Percentiles rank a stretch among this genome's conserved stretches.
These are phyloP conservation scores for Chelonus insularis DNA, from an alignment of 1,140 invertebrate species.

Conservation along the genomic window DNA sequence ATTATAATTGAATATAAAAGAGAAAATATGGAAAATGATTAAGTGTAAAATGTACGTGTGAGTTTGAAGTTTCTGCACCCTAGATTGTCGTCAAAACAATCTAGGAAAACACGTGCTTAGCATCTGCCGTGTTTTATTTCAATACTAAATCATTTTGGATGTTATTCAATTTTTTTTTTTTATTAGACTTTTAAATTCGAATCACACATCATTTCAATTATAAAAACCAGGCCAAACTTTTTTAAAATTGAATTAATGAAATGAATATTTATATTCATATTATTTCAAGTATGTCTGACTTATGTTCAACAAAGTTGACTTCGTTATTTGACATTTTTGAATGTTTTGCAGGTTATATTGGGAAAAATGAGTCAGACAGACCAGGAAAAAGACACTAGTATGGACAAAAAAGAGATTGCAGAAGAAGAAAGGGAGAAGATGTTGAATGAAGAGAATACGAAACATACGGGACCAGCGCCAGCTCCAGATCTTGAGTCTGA, in stretches of 20 bases:
- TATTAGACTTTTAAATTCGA: background rate
- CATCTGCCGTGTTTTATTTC: slow-evolving; percentile 23
- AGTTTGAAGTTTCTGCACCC: no score
- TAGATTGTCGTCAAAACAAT: no score
- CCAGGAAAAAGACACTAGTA: slow-evolving; percentile 58
- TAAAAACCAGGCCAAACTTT: background rate
- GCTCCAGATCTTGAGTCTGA: slow-evolving; percentile 55
- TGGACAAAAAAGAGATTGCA: slow-evolving; percentile 73
- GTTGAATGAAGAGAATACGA: slow-evolving; percentile 67
- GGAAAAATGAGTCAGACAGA: slow-evolving; percentile 45
- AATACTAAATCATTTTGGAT: no score
- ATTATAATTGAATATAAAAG: no score
- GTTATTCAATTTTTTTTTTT: background rate
- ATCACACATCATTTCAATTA: background rate
- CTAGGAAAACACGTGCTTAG: slow-evolving; percentile 26
- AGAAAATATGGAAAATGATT: no score
- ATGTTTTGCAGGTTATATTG: slow-evolving; percentile 21
- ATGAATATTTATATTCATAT: background rate
- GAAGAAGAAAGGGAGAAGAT: slow-evolving; percentile 73
- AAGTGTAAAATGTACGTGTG: no score
- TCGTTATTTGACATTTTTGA: slow-evolving; percentile 2
- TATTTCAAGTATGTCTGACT: background rate
- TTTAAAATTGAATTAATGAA: background rate
- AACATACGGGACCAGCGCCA: slow-evolving; percentile 46
- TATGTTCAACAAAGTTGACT: no score